A percentile compares a stretch with the other conserved stretches of the same genome.
These are phyloP conservation scores for Tridacna crocea DNA, from an alignment of 2,888 invertebrate genomes.

Conservation along the genomic window DNA sequence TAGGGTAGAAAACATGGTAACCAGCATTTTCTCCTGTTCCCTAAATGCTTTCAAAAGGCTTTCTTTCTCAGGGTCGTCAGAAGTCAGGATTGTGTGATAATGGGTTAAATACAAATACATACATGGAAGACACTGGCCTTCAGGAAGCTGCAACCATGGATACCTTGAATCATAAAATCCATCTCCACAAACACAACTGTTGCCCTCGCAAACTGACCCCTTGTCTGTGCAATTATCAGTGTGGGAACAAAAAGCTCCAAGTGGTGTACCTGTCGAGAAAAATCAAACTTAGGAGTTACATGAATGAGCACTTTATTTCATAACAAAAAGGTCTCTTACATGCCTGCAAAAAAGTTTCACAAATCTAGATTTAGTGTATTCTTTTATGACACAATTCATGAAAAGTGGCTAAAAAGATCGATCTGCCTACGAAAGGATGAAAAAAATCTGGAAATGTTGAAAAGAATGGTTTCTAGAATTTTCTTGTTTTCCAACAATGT, in stretches of 20 bases:
- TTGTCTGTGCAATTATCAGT: neutral
- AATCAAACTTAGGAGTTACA: neutral
- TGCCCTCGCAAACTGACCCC: neutral
- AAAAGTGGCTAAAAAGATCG: too few relatives aligned
- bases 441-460: too few relatives aligned
- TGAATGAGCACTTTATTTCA: neutral
- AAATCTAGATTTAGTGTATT: neutral
- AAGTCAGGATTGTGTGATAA: too few relatives aligned
- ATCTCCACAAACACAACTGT: neutral
- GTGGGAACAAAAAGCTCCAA: neutral
- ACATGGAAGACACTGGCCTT: conserved; percentile 1
- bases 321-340: neutral
- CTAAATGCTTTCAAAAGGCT: too few relatives aligned
- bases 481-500: neutral
- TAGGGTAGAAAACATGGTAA: too few relatives aligned
- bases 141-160: conserved; percentile 12
- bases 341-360: neutral
- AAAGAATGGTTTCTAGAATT: too few relatives aligned
- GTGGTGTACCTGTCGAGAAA: neutral
- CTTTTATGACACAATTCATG: neutral
- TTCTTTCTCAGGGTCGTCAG: too few relatives aligned
- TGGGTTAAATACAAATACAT: neutral
- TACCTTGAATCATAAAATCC: neutral
- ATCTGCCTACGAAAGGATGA: too few relatives aligned
- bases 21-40: too few relatives aligned